Conservation (phyloP, 2,113 vertebrate species). For the Catharus minimus region DNA sequence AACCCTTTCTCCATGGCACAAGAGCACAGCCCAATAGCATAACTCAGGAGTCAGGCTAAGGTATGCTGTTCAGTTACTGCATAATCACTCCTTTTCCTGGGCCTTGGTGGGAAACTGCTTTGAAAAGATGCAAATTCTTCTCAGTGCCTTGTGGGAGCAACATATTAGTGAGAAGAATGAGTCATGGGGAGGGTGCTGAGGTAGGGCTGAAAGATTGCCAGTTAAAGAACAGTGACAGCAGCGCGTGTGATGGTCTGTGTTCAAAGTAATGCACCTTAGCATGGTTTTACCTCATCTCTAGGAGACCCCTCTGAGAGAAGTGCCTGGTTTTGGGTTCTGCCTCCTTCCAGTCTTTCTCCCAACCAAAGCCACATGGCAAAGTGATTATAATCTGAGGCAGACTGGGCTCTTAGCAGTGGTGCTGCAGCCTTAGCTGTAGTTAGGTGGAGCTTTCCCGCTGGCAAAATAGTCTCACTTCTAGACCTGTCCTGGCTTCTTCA, state of each 20-base stretch:
- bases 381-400: neutral
- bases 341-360: accelerated
- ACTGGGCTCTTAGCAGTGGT: neutral
- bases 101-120: neutral
- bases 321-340: neutral
- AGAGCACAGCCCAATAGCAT: neutral
- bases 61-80: neutral
- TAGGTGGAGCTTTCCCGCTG: neutral
- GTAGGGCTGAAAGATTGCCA: accelerated
- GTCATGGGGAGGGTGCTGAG: neutral
- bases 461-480: neutral
- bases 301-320: neutral
- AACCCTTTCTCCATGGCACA: accelerated
- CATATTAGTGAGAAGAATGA: neutral
- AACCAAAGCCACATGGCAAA: neutral
- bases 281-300: neutral
- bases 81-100: neutral
- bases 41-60: neutral
- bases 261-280: neutral
- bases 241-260: neutral
- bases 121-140: neutral
- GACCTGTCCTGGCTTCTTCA: neutral
- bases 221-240: neutral
- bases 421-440: neutral
- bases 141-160: accelerated